These are phyloP conservation scores for Cynocephalus volans DNA, from an alignment of 2,113 vertebrate species.

Conservation along the genomic window DNA sequence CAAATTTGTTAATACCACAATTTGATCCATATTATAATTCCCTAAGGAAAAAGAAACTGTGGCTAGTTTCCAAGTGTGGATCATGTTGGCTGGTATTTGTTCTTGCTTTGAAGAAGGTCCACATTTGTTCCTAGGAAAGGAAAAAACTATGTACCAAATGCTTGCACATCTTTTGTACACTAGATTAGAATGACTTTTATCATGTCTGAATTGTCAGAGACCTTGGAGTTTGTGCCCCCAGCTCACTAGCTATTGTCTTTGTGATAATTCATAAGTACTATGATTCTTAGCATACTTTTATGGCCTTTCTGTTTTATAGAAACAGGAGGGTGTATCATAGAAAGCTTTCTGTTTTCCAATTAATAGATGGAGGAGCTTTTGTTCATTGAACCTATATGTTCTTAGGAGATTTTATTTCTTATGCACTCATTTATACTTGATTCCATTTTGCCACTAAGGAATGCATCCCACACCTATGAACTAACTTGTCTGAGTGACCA, in stretches of 20 bases:
- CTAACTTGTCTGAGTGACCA: conserved; percentile 73
- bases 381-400: conserved; percentile 80
- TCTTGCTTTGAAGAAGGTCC: conserved; percentile 69
- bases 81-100: conserved; percentile 39
- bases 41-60: neutral
- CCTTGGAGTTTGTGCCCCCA: neutral
- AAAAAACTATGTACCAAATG: neutral
- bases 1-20: neutral
- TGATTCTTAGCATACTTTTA: conserved; percentile 86
- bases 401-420: conserved; percentile 80
- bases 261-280: conserved; percentile 84
- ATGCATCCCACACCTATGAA: conserved; percentile 78
- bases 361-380: conserved; percentile 85
- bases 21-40: neutral
- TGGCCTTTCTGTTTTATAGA: conserved; percentile 69
- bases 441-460: conserved; percentile 80
- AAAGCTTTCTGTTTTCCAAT: conserved; percentile 83
- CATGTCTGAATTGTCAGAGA: conserved; percentile 72
- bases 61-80: conserved; percentile 58
- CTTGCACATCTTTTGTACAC: conserved; percentile 47
- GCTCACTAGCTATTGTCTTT: conserved; percentile 75
- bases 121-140: neutral
- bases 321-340: neutral
- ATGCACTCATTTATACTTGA: conserved; percentile 67
- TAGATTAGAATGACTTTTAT: conserved; percentile 64